Evolutionary conservation across 1,140 invertebrate genomes (phyloP).

Genomic region (Heliconius hewitsoni): DNA sequence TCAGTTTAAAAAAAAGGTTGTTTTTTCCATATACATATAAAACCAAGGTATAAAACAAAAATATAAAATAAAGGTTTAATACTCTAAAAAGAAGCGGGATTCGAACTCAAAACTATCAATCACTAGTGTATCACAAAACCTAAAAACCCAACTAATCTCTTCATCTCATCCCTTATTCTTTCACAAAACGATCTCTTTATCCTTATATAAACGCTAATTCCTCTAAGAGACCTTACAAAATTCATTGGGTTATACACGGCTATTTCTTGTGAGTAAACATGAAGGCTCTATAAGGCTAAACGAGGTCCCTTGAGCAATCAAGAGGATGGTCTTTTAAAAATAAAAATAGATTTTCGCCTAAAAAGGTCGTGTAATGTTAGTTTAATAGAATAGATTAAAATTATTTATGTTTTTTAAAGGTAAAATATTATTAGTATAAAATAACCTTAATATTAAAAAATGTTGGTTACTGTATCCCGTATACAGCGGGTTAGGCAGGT

Average conservation of each 20-base stretch:
- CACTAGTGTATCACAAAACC: neutral
- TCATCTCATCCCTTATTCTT: slow-evolving; percentile 11
- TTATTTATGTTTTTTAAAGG: no score
- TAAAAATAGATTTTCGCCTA: slow-evolving; percentile 21
- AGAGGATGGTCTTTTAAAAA: slow-evolving; percentile 26
- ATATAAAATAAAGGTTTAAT: no score
- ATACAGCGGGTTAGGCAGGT: no score
- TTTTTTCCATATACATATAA: no score
- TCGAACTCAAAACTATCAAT: neutral
- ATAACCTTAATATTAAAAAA: no score
- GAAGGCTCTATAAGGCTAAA: slow-evolving; percentile 29
- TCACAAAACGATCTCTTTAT: slow-evolving; percentile 6
- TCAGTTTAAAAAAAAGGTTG: no score
- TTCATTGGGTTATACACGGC: slow-evolving; percentile 30
- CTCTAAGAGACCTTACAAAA: slow-evolving; percentile 15
- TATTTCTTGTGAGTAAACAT: slow-evolving; percentile 38
- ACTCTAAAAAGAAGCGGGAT: no score
- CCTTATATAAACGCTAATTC: slow-evolving; percentile 18
- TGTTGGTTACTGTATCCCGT: no score
- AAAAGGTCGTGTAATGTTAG: neutral
- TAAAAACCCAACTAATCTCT: neutral
- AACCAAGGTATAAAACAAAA: no score
- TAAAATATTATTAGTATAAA: no score
- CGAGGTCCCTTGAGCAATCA: slow-evolving; percentile 28
- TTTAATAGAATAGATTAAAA: no score